Evolutionary conservation across 2,797 vertebrate species (phyloP), one percentile per base, ranked within the genome.

Genomic region (Sternotherus odoratus): DNA sequence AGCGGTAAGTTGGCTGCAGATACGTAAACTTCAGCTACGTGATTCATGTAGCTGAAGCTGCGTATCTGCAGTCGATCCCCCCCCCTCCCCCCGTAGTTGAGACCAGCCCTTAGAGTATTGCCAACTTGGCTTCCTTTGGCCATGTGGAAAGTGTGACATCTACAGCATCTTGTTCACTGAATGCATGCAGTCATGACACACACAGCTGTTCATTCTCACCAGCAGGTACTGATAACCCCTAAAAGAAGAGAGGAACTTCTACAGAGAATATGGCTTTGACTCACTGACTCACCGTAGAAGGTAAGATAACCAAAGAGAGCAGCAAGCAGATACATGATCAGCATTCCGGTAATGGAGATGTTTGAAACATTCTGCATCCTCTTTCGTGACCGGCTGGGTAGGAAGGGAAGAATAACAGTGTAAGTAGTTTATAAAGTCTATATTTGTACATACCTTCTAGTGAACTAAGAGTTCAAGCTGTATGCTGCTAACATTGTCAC

Each of bases 291-390:
- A 99, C 99, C 98, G 0, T 99, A 99, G 96, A 99, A 99, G 4
- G 99, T 99, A 75, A 99, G 99, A 95, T 99, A 99, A 77, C 99
- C 99, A 75, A 99, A 99, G 46, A 99, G 98, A 1, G 98, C 99
- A 2, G 99, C 99, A 69, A 99, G 96, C 97, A 99, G 98, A 97
- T 99, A 99, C 99, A 99, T 99, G 88, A 98, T 30, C 5, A 99
- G 98, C 99, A 99, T 99, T 4, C 99, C 99, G 1, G 99, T 93
- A 96, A 99, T 99, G 85, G 99, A 99, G 93, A 99, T 84, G 91
- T 99, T 99, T 56, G 99, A 99, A 77, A 99, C 99, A 1, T 97
- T 98, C 95, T 99, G 99, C 99, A 99, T 99, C 96, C 98, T 99
- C 93, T 87, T 99, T 91, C 97, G 97, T 85, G 98, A 98, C 69